Evolutionary conservation across 1,140 invertebrate species (phyloP), one percentile per base, ranked within the genome.

Genomic region (Episyrphus balteatus): DNA sequence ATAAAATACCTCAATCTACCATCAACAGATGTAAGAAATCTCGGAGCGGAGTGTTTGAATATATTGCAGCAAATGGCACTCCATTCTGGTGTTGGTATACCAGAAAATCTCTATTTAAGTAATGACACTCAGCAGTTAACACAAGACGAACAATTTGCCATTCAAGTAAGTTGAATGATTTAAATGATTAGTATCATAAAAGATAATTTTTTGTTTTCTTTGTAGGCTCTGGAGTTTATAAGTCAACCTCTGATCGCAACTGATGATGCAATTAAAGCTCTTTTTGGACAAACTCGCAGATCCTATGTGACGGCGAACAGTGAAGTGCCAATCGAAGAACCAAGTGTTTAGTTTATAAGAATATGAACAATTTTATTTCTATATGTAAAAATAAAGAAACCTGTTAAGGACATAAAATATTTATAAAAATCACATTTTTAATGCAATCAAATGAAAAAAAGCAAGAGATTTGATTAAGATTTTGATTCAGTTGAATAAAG

Each of bases 401-500:
- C 21, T 8, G 21, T 26, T 26, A 26, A 26, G 21, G 8, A 26
- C 3, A 26, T 26, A 26, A 5, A 5, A 26, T 26, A 26, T 8
- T n/a, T n/a, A n/a, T n/a, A n/a, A n/a, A n/a, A 26, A 26, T 26
- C 21, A 26, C 21, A 26, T 26, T n/a, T n/a, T 26, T 26, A 26
- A 26, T 26, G 21, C 21, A 3, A n/a, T n/a, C n/a, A n/a, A n/a
- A 5, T 26, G 21, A 26, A 26, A 5, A 26, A 26, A 26, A 26
- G 21, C 21, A 26, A 8, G 21, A 26, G 3, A 26, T 26, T 26
- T 3, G 21, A 8, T 14, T 53, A 43, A n/a, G 42, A 32, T 33
- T 59, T 58, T 32, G 42, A 55, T 34, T 54, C 47, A 1, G 81
- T 84, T 47, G 84, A 77, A 60, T 95, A 95, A 1, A 94, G 51